Base-by-base conservation (phyloP, 2,888 invertebrate genomes). In the Endomychus coccineus region DNA sequence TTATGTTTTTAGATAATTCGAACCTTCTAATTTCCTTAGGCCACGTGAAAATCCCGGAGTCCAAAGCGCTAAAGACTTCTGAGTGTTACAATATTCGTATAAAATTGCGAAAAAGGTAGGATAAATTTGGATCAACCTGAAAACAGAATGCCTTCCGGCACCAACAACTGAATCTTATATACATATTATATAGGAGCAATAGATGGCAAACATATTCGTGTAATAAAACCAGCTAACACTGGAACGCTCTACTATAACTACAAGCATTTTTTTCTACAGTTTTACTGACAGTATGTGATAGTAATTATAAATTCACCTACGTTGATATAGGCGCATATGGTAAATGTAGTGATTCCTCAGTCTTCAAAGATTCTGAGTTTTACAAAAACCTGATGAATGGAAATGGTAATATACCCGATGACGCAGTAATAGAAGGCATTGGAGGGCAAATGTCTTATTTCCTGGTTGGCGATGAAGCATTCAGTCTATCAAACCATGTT, bases 41-140 rank as follows among this genome's bases (percentile, higher is more conserved):
- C n/a, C n/a, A n/a, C n/a, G n/a, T n/a, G n/a, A n/a, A n/a, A n/a
- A n/a, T n/a, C n/a, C n/a, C n/a, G n/a, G n/a, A n/a, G n/a, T n/a
- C n/a, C n/a, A n/a, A n/a, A n/a, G n/a, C n/a, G n/a, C n/a, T n/a
- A n/a, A n/a, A n/a, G n/a, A n/a, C n/a, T n/a, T n/a, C n/a, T n/a
- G n/a, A n/a, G n/a, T n/a, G n/a, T n/a, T n/a, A n/a, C n/a, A n/a
- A n/a, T n/a, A n/a, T n/a, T n/a, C n/a, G n/a, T n/a, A n/a, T n/a
- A n/a, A n/a, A n/a, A n/a, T n/a, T n/a, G n/a, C n/a, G n/a, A n/a
- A n/a, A n/a, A n/a, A n/a, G n/a, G n/a, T n/a, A n/a, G 22, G 16
- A n/a, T n/a, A 9, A 3, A 19, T 32, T 32, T 32, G 32, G 32
- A 32, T 10, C 11, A 27, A 11, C 27, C 12, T 27, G 6, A 27